Evolutionary conservation across 2,113 vertebrate genomes (phyloP).

Genomic region (Malurus alboscapulatus): DNA sequence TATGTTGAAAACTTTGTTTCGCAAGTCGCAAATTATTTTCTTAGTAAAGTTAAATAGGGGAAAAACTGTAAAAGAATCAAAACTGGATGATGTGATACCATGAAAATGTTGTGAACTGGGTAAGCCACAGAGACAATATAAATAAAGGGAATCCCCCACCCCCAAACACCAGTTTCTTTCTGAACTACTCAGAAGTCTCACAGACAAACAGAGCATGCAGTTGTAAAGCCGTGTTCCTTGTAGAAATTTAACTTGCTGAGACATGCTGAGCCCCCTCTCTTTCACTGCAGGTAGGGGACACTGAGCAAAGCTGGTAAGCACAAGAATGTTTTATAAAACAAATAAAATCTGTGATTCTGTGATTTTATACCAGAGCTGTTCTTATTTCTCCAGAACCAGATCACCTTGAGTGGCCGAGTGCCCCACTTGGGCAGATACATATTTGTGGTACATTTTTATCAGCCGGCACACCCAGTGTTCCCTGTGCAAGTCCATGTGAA

Average conservation of each 20-base stretch:
- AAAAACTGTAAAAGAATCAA: not conserved
- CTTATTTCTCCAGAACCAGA: slow-evolving; percentile 75
- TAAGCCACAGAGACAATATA: not conserved
- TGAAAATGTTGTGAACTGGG: not conserved
- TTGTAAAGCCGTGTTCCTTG: not conserved
- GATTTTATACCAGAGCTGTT: not conserved
- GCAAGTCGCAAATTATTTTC: not conserved
- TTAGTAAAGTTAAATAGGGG: not conserved
- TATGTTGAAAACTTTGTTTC: not conserved
- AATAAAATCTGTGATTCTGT: not conserved
- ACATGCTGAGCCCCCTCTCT: not conserved
- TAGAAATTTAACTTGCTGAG: not conserved
- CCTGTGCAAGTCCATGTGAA: slow-evolving; percentile 77
- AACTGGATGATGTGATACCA: not conserved
- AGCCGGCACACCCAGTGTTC: slow-evolving; percentile 77
- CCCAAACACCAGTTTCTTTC: not conserved
- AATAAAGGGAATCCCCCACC: too few relatives aligned
- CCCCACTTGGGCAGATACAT: slow-evolving; percentile 75
- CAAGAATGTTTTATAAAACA: not conserved
- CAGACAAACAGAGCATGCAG: not conserved
- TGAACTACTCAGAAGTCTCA: not conserved
- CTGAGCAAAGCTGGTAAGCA: not conserved
- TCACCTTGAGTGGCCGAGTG: slow-evolving; percentile 77
- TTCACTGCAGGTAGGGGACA: not conserved
- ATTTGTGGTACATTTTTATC: slow-evolving; percentile 85